phyloP scores from a whole-genome alignment of 2,113 vertebrate genomes.

The Pelusios castaneus region DNA sequence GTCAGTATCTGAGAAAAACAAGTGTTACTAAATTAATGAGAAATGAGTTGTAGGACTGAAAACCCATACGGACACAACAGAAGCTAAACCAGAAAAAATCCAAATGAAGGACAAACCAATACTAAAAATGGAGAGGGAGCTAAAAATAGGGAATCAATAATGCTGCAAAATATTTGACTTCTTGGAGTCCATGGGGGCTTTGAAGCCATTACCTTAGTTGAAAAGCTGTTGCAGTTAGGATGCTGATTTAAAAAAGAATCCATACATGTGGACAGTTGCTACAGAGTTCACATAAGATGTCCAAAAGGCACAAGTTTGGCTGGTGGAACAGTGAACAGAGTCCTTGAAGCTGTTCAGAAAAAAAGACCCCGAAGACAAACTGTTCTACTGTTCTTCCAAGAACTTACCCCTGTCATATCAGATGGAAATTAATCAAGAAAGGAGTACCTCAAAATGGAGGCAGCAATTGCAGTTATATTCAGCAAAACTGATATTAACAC shows the following conservation, averaged over 20 bases:
- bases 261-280: background rate
- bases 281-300: background rate
- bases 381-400: background rate
- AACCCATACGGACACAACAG: rapidly evolving
- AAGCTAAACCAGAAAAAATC: background rate
- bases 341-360: background rate
- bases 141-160: background rate
- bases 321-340: background rate
- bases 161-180: background rate
- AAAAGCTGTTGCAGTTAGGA: rapidly evolving
- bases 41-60: background rate
- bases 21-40: background rate
- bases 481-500: background rate
- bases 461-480: background rate
- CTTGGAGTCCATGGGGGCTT: background rate
- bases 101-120: background rate
- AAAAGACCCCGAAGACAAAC: background rate
- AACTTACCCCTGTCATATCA: background rate
- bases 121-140: background rate
- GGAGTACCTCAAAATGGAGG: background rate
- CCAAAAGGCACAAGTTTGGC: background rate
- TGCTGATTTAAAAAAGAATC: background rate
- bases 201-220: rapidly evolving
- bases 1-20: background rate
- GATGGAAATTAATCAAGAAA: background rate